Percentiles rank a stretch among this genome's conserved stretches.
Evolutionary conservation across 1,140 invertebrate genomes (phyloP).

Genomic region (Solenopsis fugax): DNA sequence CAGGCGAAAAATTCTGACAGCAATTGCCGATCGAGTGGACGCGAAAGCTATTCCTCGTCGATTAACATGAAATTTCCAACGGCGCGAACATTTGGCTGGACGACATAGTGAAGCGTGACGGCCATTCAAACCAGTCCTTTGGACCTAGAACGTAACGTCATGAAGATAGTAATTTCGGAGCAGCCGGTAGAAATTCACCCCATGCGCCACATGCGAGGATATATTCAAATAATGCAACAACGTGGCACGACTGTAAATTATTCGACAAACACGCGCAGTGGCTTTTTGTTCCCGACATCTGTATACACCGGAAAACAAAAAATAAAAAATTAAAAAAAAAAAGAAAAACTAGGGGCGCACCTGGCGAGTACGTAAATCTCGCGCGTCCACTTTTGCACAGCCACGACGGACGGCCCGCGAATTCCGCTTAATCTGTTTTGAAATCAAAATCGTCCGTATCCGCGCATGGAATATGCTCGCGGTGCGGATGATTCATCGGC

Average conservation of each 20-base stretch:
- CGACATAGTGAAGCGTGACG: constrained; percentile 64
- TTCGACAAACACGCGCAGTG: constrained; percentile 66
- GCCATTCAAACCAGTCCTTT: constrained; percentile 66
- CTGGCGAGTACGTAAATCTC: constrained; percentile 62
- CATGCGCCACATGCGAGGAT: constrained; percentile 66
- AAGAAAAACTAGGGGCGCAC: constrained; percentile 44
- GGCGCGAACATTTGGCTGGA: constrained; percentile 57
- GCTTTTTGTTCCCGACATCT: constrained; percentile 60
- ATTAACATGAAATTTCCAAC: constrained; percentile 70
- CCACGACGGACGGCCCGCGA: background rate
- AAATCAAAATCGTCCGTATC: constrained; percentile 42
- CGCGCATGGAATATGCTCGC: background rate
- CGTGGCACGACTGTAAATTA: constrained; percentile 72
- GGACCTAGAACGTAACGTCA: constrained; percentile 48
- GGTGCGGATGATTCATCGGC: constrained; percentile 6
- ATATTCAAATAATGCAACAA: constrained; percentile 69
- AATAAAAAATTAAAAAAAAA: constrained; percentile 34
- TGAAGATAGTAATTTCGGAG: constrained; percentile 69
- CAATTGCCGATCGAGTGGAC: background rate
- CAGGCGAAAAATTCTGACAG: background rate
- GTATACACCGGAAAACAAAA: constrained; percentile 14
- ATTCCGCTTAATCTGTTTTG: constrained; percentile 49
- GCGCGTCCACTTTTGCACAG: constrained; percentile 49
- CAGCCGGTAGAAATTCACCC: constrained; percentile 69
- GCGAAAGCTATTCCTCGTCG: constrained; percentile 31